Percentiles rank a stretch among this genome's conserved stretches.
These are phyloP conservation scores for Drosophila pseudotakahashii DNA, from an alignment of 2,888 invertebrate species.

Conservation along the genomic window DNA sequence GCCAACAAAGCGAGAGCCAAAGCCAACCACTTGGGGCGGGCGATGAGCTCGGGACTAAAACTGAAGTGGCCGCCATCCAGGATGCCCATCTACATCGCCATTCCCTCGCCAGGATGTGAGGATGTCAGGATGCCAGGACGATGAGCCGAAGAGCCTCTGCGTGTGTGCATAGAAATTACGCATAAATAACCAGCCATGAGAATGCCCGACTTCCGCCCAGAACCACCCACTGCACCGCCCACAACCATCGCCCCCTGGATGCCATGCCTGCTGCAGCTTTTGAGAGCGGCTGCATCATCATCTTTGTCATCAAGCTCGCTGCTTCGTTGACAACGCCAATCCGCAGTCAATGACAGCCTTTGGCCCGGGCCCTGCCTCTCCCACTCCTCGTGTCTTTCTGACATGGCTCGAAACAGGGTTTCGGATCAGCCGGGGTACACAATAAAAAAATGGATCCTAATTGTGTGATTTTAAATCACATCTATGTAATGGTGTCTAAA, in stretches of 20 bases:
- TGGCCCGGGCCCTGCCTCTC: background rate
- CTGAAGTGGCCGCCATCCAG: conserved; percentile 46
- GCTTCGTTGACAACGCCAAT: conserved; percentile 61
- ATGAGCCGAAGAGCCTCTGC: conserved; percentile 29
- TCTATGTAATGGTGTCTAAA: too few relatives aligned
- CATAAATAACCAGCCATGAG: conserved; percentile 66
- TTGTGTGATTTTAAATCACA: too few relatives aligned
- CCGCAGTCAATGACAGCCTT: conserved; percentile 52
- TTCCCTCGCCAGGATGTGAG: background rate
- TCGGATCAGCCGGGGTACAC: conserved; percentile 6
- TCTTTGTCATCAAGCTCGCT: conserved; percentile 40
- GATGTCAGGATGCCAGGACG: conserved; percentile 15
- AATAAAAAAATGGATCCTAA: background rate
- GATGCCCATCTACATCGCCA: conserved; percentile 22
- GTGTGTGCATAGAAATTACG: conserved; percentile 69
- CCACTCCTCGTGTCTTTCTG: conserved; percentile 10
- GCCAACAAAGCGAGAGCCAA: too few relatives aligned
- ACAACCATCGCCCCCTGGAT: conserved; percentile 1
- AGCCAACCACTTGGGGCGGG: conserved; percentile 18
- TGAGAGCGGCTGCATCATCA: conserved; percentile 52
- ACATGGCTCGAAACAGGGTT: conserved; percentile 14
- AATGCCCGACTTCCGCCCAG: conserved; percentile 21
- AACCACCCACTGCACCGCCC: background rate
- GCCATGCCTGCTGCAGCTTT: conserved; percentile 38
- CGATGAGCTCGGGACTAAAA: conserved; percentile 23